Percentiles rank a stretch among this genome's conserved stretches.
Evolutionary conservation across 2,888 invertebrate genomes (phyloP).

Genomic region (Yponomeuta evonymella): DNA sequence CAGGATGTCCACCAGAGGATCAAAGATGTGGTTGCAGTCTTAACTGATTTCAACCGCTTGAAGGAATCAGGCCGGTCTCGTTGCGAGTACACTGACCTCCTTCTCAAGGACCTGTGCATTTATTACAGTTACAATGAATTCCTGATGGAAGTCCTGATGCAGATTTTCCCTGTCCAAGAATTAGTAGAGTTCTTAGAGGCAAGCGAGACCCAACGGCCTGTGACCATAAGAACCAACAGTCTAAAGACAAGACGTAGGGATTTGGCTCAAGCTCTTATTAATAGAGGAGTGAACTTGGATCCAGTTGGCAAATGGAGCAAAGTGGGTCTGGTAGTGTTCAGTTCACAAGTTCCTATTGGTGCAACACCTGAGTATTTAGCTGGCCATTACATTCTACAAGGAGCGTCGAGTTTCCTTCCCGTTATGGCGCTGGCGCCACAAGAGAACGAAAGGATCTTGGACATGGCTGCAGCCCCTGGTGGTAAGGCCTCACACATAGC

Average conservation of each 20-base stretch:
- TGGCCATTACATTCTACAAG: conserved; percentile 97
- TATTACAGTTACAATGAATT: conserved; percentile 99
- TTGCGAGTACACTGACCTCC: conserved; percentile 86
- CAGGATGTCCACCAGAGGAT: conserved; percentile 93
- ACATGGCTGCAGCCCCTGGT: conserved; percentile 99
- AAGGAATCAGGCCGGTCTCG: conserved; percentile 83
- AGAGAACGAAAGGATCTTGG: conserved; percentile 94
- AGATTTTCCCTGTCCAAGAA: conserved; percentile 90
- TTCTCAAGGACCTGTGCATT: conserved; percentile 89
- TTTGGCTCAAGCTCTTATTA: conserved; percentile 95
- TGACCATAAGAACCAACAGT: conserved; percentile 97
- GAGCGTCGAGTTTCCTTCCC: conserved; percentile 96
- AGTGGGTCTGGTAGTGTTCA: conserved; percentile 97
- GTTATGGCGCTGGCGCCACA: conserved; percentile 99
- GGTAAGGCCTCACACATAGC: conserved; percentile 99
- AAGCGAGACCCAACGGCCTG: conserved; percentile 94
- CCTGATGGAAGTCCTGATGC: conserved; percentile 93
- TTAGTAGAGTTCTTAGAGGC: conserved; percentile 96
- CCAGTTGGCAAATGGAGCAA: conserved; percentile 99
- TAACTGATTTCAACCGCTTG: conserved; percentile 85
- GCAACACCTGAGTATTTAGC: conserved; percentile 99
- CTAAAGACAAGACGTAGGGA: conserved; percentile 94
- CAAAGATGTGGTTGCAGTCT: conserved; percentile 86
- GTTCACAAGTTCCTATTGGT: conserved; percentile 96
- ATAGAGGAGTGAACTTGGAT: conserved; percentile 97